phyloP scores from a whole-genome alignment of 2,888 invertebrate species.

The Apamea monoglypha region DNA sequence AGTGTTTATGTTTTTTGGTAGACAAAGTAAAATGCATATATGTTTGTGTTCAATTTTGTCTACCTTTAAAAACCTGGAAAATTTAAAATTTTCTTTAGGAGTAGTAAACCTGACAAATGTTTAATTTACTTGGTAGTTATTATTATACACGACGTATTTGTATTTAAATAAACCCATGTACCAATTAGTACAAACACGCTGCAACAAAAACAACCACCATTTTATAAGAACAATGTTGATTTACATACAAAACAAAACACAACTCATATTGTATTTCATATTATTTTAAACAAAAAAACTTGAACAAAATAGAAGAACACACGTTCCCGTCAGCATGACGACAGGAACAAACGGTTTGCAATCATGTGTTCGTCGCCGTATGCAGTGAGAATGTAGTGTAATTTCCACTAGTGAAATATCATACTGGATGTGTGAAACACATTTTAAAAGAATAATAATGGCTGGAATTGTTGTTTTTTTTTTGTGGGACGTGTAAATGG shows the following conservation, averaged over 20 bases:
- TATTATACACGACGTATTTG: not conserved
- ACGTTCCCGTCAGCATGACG: conserved; percentile 31
- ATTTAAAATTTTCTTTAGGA: too few species aligned
- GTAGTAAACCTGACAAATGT: too few species aligned
- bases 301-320: conserved; percentile 23
- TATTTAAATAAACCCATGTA: not conserved
- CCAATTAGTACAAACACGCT: not conserved
- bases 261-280: not conserved
- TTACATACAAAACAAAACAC: conserved; percentile 26
- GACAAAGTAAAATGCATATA: too few species aligned
- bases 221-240: conserved; percentile 9
- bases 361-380: conserved; percentile 34
- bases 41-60: too few species aligned
- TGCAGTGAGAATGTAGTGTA: conserved; percentile 30
- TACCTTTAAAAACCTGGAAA: too few species aligned
- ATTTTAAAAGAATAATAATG: conserved; percentile 37
- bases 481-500: not conserved
- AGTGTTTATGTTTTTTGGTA: not conserved
- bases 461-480: conserved; percentile 19
- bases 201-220: not conserved
- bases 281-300: conserved; percentile 22
- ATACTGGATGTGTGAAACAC: conserved; percentile 17
- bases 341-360: conserved; percentile 51
- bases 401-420: conserved; percentile 52
- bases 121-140: not conserved